Evolutionary conservation across 2,888 invertebrate species (phyloP).

Genomic region (Hedya salicella): DNA sequence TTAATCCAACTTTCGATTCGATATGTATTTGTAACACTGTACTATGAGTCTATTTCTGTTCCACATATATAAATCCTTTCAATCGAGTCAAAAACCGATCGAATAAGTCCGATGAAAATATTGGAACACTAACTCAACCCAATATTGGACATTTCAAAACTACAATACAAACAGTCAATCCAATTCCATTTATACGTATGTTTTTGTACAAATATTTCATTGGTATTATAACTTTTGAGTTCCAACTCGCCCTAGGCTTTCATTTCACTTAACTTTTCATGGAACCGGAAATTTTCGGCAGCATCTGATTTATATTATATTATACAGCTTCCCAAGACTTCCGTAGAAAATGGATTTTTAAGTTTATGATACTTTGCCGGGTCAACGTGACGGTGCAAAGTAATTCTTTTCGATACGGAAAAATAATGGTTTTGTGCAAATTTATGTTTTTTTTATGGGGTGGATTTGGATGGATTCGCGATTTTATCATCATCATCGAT

Average conservation of each 20-base stretch:
- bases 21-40: too few relatives aligned
- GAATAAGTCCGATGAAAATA: too few relatives aligned
- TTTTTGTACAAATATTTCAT: constrained; percentile 6
- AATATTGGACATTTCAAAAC: background rate
- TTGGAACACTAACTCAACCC: too few relatives aligned
- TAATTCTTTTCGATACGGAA: constrained; percentile 43
- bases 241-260: constrained; percentile 9
- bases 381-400: constrained; percentile 14
- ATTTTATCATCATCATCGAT: too few relatives aligned
- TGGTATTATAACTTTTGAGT: constrained; percentile 7
- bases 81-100: too few relatives aligned
- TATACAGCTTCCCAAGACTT: constrained; percentile 17
- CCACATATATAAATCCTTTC: too few relatives aligned
- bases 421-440: constrained; percentile 39
- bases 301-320: constrained; percentile 37
- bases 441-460: constrained; percentile 25
- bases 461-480: background rate
- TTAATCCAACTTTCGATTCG: too few relatives aligned
- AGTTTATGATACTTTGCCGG: constrained; percentile 38
- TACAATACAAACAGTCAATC: background rate
- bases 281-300: constrained; percentile 30
- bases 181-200: background rate
- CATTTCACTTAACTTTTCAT: constrained; percentile 23
- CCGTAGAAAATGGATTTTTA: constrained; percentile 43
- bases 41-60: too few relatives aligned